phyloP scores from a whole-genome alignment of 1,140 invertebrate genomes.

The Drosophila baimaii region DNA sequence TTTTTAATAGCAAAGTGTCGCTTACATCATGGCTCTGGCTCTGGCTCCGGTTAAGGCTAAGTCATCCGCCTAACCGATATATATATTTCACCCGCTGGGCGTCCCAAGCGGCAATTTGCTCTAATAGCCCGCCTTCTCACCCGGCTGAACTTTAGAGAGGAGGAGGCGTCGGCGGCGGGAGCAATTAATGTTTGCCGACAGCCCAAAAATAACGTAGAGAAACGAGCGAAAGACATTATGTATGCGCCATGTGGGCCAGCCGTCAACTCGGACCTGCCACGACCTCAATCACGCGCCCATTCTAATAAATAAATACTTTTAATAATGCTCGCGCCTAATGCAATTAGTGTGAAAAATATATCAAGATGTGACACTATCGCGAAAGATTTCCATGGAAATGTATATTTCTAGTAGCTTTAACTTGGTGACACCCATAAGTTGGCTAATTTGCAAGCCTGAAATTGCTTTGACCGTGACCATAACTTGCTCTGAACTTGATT shows the following conservation, averaged over 20 bases:
- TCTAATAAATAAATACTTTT: conserved; percentile 62
- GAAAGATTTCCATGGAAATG: background rate
- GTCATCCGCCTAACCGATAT: conserved; percentile 25
- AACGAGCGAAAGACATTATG: conserved; percentile 58
- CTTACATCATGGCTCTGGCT: conserved; percentile 59
- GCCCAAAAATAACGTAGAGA: conserved; percentile 40
- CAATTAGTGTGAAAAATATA: conserved; percentile 53
- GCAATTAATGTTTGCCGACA: conserved; percentile 66
- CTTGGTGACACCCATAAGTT: background rate
- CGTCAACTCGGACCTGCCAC: conserved; percentile 25
- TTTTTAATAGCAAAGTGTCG: conserved; percentile 61
- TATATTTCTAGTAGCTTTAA: conserved; percentile 1
- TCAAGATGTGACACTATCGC: conserved; percentile 43
- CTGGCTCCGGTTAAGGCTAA: conserved; percentile 44
- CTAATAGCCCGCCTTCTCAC: conserved; percentile 53
- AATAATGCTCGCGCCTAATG: conserved; percentile 57
- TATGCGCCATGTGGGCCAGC: conserved; percentile 60
- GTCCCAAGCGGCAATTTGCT: conserved; percentile 65
- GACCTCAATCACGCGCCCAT: conserved; percentile 67
- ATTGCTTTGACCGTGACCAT: conserved; percentile 1
- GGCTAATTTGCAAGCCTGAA: background rate
- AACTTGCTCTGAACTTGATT: background rate
- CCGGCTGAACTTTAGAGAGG: conserved; percentile 54
- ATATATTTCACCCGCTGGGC: conserved; percentile 27
- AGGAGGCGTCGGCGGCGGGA: conserved; percentile 7